Evolutionary conservation across 2,797 vertebrate species (phyloP), one percentile per base, ranked within the genome.

Genomic region (Sebastes baramenuke): DNA sequence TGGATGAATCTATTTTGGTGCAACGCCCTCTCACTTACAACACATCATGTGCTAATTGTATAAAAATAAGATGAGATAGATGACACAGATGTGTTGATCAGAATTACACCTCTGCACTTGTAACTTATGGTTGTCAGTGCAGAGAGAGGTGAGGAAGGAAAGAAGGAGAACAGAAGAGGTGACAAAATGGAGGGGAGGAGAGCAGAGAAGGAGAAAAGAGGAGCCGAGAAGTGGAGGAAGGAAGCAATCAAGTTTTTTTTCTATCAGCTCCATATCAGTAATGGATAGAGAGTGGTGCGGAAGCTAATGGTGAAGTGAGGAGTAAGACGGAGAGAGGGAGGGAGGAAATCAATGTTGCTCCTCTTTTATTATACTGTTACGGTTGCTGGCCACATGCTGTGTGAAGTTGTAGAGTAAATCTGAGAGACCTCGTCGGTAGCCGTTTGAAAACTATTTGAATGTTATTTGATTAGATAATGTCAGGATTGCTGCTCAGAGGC

Each of bases 261-360:
- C 25, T 49, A 61, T 75, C 24, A 36, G 75, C 82, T 88, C 68
- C 81, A 65, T 68, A 58, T 79, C 70, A 64, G 80, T 89, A 88
- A 91, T 90, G 91, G 88, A 80, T 20, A 4, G 55, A 4, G 55
- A 86, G 82, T 68, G 76, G 83, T 67, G 73, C 8, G 75, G 79
- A 77, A 30, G 78, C 77, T 83, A 84, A 87, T 87, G 78, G 89
- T 38, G 67, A 68, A 71, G 60, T 27, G 75, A 64, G 65, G 70
- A 64, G 70, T 22, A 42, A 66, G 72, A 85, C 22, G 72, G 56
- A 76, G 77, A 77, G 49, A 52, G 42, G 34, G 38, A 2, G 58
- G 67, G 49, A 73, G 82, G 72, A 75, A 78, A 87, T 90, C 67
- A 61, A 82, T 90, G 81, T 22, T 62, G 79, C 71, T 79, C 61